phyloP scores from a whole-genome alignment of 2,797 vertebrate genomes.

The Dromococcyx pavoninus region DNA sequence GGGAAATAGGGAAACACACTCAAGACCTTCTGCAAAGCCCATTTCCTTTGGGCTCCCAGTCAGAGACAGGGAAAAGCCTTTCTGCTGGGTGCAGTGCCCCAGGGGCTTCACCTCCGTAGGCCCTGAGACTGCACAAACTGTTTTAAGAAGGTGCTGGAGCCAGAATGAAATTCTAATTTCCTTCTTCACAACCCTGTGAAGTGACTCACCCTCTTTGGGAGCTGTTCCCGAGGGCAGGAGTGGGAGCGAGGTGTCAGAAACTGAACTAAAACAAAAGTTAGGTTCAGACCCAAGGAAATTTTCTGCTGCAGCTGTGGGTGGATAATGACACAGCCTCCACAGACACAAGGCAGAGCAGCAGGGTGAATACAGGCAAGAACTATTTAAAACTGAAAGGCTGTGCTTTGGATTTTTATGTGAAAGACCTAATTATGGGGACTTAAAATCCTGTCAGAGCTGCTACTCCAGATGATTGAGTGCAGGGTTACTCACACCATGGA shows the following conservation, averaged over 20 bases:
- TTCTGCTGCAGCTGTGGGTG: slow-evolving; percentile 30
- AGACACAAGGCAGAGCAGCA: background rate
- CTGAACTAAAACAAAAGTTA: slow-evolving; percentile 24
- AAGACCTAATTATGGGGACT: slow-evolving; percentile 43
- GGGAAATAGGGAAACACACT: background rate
- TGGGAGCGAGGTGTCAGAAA: slow-evolving; percentile 27
- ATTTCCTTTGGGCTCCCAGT: background rate
- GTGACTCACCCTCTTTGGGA: slow-evolving; percentile 23
- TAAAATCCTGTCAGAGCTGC: slow-evolving; percentile 21
- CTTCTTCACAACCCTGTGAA: background rate
- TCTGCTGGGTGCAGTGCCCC: background rate
- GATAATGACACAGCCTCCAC: slow-evolving; percentile 43
- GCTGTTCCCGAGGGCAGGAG: background rate
- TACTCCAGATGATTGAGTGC: slow-evolving; percentile 14
- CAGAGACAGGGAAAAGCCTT: background rate
- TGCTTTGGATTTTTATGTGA: background rate
- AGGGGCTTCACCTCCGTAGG: background rate
- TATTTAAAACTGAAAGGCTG: slow-evolving; percentile 29
- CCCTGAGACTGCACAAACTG: fast-evolving
- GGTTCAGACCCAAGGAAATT: background rate
- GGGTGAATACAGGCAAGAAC: background rate
- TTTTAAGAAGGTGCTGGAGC: background rate
- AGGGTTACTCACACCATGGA: background rate
- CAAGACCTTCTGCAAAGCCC: background rate
- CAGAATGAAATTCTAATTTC: background rate